A percentile compares a stretch with the other conserved stretches of the same genome.
Conservation (phyloP, 2,888 invertebrate species). For the Bugula neritina region DNA sequence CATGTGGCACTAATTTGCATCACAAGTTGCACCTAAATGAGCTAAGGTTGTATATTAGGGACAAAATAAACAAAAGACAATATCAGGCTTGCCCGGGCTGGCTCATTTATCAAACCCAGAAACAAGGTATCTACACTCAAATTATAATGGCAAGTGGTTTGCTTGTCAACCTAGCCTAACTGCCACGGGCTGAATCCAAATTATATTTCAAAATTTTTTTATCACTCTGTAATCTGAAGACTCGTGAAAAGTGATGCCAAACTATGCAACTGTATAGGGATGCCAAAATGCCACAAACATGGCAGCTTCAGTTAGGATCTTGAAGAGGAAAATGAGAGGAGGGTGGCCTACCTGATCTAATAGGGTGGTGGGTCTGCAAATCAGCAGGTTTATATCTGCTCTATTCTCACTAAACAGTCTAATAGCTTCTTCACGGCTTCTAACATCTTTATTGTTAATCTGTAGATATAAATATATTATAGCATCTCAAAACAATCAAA, state of each 20-base stretch:
- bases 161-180: too few relatives aligned
- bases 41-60: background rate
- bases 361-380: constrained; percentile 49
- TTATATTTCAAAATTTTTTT: too few relatives aligned
- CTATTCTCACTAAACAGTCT: constrained; percentile 48
- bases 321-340: background rate
- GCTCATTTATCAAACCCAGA: too few relatives aligned
- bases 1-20: constrained; percentile 5
- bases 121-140: too few relatives aligned
- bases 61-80: background rate
- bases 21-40: background rate
- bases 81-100: too few relatives aligned
- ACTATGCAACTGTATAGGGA: background rate
- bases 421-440: constrained; percentile 53
- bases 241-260: background rate
- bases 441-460: constrained; percentile 53
- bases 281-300: background rate
- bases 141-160: too few relatives aligned
- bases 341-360: constrained; percentile 23
- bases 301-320: background rate
- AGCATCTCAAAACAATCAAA: background rate
- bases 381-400: constrained; percentile 48
- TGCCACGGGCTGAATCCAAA: too few relatives aligned
- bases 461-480: constrained; percentile 34
- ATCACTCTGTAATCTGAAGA: too few relatives aligned